Evolutionary conservation across 2,888 invertebrate genomes (phyloP).

Genomic region (Neuroscelio doddi): DNA sequence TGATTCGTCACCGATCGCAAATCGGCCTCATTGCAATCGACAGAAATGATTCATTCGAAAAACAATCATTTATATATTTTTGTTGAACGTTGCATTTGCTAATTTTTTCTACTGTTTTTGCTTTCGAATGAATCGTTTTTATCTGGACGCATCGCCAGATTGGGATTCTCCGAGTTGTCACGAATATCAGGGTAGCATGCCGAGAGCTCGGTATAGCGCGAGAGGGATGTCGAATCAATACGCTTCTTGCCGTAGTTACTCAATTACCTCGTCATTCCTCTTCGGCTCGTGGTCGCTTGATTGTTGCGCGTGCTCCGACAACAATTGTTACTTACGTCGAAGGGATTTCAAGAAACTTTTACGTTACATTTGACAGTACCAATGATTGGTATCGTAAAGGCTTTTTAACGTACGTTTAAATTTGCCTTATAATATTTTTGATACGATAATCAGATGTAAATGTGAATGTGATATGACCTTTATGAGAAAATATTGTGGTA

Average conservation of each 20-base stretch:
- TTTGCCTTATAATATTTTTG: too few relatives aligned
- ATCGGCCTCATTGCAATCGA: conserved; percentile 35
- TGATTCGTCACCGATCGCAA: conserved; percentile 58
- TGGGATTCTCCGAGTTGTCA: conserved; percentile 37
- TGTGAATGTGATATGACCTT: too few relatives aligned
- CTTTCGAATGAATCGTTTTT: conserved; percentile 27
- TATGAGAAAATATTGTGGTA: too few relatives aligned
- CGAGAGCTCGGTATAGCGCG: conserved; percentile 1
- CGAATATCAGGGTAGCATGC: conserved; percentile 20
- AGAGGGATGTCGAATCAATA: conserved; percentile 25
- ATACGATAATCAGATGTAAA: too few relatives aligned
- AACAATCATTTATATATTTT: too few relatives aligned
- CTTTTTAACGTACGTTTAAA: too few relatives aligned
- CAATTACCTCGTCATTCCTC: conserved; percentile 10
- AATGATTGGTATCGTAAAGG: conserved; percentile 8
- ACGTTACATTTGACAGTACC: too few relatives aligned
- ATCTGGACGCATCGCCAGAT: conserved; percentile 11
- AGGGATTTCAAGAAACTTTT: too few relatives aligned
- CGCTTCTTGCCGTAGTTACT: conserved; percentile 9
- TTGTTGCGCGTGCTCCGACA: conserved; percentile 3
- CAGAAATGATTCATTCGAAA: conserved; percentile 24
- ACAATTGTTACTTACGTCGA: conserved; percentile 17
- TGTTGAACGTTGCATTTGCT: too few relatives aligned
- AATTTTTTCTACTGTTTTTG: background rate
- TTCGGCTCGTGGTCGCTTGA: conserved; percentile 2